Conservation (phyloP, 2,113 vertebrate species). For the Guaruba guarouba region DNA sequence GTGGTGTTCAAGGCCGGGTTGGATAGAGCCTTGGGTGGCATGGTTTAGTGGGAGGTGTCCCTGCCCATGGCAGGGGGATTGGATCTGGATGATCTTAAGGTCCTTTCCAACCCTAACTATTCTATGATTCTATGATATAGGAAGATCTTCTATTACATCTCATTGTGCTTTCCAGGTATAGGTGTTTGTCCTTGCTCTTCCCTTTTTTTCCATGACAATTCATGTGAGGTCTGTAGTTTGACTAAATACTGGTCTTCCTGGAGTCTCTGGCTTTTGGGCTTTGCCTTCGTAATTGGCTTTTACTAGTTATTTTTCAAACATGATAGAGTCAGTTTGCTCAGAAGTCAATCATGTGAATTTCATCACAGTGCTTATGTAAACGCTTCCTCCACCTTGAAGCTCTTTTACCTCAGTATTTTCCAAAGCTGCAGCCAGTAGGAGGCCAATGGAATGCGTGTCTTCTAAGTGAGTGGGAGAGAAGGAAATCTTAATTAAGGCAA, state of each 20-base stretch:
- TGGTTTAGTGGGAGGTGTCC: too few relatives aligned
- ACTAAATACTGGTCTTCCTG: neutral
- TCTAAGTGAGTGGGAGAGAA: neutral
- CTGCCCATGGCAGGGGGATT: too few relatives aligned
- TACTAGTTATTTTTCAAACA: slow-evolving; percentile 18
- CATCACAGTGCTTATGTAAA: neutral
- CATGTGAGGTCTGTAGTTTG: slow-evolving; percentile 12
- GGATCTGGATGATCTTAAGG: too few relatives aligned
- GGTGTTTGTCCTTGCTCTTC: slow-evolving; percentile 29
- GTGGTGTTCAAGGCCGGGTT: too few relatives aligned
- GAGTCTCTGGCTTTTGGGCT: neutral
- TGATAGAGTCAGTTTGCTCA: neutral
- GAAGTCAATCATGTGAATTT: slow-evolving; percentile 15
- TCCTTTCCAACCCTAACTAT: too few relatives aligned
- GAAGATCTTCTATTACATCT: slow-evolving; percentile 1
- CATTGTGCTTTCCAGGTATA: slow-evolving; percentile 43
- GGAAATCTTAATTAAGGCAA: neutral
- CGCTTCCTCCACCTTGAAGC: neutral
- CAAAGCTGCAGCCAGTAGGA: neutral
- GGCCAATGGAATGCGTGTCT: neutral
- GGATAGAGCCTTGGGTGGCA: too few relatives aligned
- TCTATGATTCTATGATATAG: neutral
- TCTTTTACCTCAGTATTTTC: neutral
- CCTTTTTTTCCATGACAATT: neutral
- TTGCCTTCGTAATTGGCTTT: slow-evolving; percentile 18